phyloP scores from a whole-genome alignment of 1,140 invertebrate species.

The Eumeta japonica region DNA sequence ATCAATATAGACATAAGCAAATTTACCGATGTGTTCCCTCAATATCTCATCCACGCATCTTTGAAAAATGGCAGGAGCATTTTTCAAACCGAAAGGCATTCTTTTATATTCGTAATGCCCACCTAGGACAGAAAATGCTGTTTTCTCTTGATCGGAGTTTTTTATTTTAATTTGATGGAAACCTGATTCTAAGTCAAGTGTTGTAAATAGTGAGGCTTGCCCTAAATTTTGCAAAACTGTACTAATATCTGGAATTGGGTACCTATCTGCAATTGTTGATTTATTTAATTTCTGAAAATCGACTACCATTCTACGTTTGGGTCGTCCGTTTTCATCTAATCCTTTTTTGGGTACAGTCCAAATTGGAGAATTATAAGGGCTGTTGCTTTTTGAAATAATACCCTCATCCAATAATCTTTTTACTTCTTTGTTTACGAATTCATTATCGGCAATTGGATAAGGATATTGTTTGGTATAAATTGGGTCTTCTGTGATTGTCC shows the following conservation, averaged over 20 bases:
- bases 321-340: not conserved
- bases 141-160: not conserved
- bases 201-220: not conserved
- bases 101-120: conserved; percentile 30
- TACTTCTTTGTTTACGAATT: no score
- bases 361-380: not conserved
- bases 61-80: conserved; percentile 17
- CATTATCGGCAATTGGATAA: no score
- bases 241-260: not conserved
- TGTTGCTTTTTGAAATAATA: not conserved
- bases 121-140: not conserved
- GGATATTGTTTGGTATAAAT: no score
- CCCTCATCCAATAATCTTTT: not conserved
- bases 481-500: no score
- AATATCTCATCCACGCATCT: conserved; percentile 28
- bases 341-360: not conserved
- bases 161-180: not conserved
- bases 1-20: conserved; percentile 23
- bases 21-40: conserved; percentile 1
- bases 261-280: not conserved
- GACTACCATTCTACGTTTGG: not conserved
- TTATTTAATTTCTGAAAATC: conserved; percentile 1
- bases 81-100: conserved; percentile 26
- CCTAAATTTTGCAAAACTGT: not conserved
- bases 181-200: not conserved